A percentile compares a stretch with the other conserved stretches of the same genome.
Conservation (phyloP, 2,888 invertebrate genomes). For the Dexiosoma caninum region DNA sequence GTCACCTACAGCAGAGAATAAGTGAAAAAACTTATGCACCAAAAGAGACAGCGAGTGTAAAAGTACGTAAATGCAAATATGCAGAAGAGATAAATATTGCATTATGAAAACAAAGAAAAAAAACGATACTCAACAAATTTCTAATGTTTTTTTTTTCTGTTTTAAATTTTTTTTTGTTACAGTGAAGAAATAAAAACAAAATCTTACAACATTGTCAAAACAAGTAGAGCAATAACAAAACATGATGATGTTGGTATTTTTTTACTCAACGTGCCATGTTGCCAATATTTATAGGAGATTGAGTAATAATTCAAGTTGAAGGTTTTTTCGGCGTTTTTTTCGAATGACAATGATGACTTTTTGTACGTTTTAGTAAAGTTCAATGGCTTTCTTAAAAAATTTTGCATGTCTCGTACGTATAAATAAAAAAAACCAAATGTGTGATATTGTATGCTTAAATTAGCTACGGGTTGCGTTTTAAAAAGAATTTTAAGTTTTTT, state of each 20-base stretch:
- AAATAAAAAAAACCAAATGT: constrained; percentile 1
- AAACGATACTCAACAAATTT: constrained; percentile 16
- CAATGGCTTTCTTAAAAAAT: constrained; percentile 37
- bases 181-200: constrained; percentile 5
- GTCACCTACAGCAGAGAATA: neutral
- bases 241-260: constrained; percentile 8
- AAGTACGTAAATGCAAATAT: neutral
- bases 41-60: neutral
- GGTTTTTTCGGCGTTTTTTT: constrained; percentile 51
- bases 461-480: constrained; percentile 11
- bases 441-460: neutral
- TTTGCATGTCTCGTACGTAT: neutral
- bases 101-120: constrained; percentile 18
- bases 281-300: constrained; percentile 53
- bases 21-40: neutral
- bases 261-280: constrained; percentile 28
- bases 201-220: constrained; percentile 31
- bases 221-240: constrained; percentile 38
- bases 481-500: constrained; percentile 24
- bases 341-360: constrained; percentile 38
- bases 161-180: constrained; percentile 10
- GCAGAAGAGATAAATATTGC: constrained; percentile 1
- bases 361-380: constrained; percentile 45
- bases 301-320: constrained; percentile 58
- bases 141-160: too few species aligned